phyloP scores from a whole-genome alignment of 2,797 vertebrate species.

The Poliocrania exsul region DNA sequence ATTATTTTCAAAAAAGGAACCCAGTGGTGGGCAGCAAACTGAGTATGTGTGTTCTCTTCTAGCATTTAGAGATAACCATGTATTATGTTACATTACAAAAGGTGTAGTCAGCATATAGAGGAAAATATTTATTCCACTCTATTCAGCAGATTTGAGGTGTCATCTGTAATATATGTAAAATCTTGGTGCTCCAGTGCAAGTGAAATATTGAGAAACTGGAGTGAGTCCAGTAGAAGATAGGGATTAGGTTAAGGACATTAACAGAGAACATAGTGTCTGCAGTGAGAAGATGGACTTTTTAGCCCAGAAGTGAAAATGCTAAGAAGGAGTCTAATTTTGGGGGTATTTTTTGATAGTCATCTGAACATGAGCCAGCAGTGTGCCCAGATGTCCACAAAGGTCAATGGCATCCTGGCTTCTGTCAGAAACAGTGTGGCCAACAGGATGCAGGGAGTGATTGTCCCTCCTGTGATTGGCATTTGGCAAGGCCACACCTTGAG shows the following conservation, averaged over 20 bases:
- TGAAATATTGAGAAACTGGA: not conserved
- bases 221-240: not conserved
- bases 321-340: not conserved
- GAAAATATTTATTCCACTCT: not conserved
- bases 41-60: not conserved
- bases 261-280: not conserved
- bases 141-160: not conserved
- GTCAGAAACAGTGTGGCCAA: not conserved
- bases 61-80: not conserved
- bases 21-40: not conserved
- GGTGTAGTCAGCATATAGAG: not conserved
- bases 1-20: not conserved
- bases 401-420: not conserved
- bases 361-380: not conserved
- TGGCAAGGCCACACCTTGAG: not conserved
- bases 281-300: not conserved
- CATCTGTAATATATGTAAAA: not conserved
- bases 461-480: rapidly evolving
- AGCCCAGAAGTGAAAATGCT: not conserved
- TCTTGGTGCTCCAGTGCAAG: not conserved
- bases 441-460: not conserved
- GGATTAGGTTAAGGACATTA: not conserved
- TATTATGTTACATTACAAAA: not conserved
- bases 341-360: rapidly evolving
- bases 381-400: not conserved